Conservation (phyloP, 2,113 vertebrate species). For the Neotoma lepida region DNA sequence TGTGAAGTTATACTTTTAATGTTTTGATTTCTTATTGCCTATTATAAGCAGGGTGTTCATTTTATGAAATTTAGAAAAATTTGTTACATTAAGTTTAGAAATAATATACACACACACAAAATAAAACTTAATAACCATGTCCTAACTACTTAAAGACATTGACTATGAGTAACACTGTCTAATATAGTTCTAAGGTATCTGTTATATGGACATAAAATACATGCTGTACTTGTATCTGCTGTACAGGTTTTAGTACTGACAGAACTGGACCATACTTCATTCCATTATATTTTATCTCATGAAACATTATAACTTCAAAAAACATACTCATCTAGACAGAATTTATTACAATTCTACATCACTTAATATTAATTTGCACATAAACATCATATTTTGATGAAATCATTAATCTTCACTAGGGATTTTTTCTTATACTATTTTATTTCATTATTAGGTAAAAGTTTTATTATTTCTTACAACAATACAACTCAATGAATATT, state of each 20-base stretch:
- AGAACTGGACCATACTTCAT: neutral
- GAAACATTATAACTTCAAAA: neutral
- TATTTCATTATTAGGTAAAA: neutral
- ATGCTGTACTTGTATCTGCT: neutral
- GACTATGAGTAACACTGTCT: neutral
- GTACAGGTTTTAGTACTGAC: neutral
- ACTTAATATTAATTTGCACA: neutral
- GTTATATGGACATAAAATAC: neutral
- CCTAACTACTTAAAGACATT: neutral
- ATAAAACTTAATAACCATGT: neutral
- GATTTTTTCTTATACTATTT: neutral
- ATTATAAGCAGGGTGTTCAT: neutral
- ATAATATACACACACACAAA: neutral
- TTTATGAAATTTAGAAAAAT: neutral
- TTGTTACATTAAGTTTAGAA: neutral
- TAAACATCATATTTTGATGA: neutral
- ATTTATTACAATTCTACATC: neutral
- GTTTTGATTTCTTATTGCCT: neutral
- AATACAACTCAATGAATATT: neutral
- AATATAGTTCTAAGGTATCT: neutral
- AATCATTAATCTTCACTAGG: neutral
- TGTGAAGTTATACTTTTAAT: neutral
- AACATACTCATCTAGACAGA: neutral
- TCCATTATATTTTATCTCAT: neutral
- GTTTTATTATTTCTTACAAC: neutral